Evolutionary conservation across 2,797 vertebrate genomes (phyloP).

Genomic region (Chloroceryle inda): DNA sequence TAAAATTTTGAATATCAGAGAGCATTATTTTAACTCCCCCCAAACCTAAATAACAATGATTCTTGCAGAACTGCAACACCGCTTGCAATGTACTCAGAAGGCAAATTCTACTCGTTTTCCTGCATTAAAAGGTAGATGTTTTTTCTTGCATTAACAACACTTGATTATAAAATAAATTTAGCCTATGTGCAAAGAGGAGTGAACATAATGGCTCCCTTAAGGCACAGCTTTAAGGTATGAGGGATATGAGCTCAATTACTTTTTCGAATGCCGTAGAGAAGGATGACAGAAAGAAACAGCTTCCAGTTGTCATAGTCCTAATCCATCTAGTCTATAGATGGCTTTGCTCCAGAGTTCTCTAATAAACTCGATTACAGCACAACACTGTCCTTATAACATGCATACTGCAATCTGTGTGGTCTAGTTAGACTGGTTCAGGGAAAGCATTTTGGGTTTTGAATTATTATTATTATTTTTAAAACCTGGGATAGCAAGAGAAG

Average conservation of each 20-base stretch:
- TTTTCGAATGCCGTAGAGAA: conserved; percentile 2
- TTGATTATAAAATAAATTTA: conserved; percentile 41
- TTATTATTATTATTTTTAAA: neutral
- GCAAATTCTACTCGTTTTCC: conserved; percentile 33
- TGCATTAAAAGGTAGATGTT: conserved; percentile 21
- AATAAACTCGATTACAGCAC: neutral
- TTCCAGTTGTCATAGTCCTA: conserved; percentile 21
- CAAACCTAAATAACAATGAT: neutral
- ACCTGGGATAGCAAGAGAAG: neutral
- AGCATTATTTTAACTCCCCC: neutral
- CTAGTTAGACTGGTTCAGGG: neutral
- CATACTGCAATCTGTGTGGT: conserved; percentile 15
- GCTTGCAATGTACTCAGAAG: neutral
- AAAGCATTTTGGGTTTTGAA: neutral
- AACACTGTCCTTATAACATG: neutral
- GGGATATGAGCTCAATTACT: conserved; percentile 8
- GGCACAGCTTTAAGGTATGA: conserved; percentile 3
- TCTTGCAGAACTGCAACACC: neutral
- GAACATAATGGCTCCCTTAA: conserved; percentile 12
- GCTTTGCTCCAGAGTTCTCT: neutral
- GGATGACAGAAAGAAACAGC: conserved; percentile 11
- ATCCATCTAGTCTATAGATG: neutral
- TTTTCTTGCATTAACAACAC: conserved; percentile 18
- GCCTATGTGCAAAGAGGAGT: conserved; percentile 4
- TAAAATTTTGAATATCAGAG: neutral